A percentile compares a stretch with the other conserved stretches of the same genome.
Conservation (phyloP, 2,113 vertebrate species). For the Nothoprocta perdicaria region DNA sequence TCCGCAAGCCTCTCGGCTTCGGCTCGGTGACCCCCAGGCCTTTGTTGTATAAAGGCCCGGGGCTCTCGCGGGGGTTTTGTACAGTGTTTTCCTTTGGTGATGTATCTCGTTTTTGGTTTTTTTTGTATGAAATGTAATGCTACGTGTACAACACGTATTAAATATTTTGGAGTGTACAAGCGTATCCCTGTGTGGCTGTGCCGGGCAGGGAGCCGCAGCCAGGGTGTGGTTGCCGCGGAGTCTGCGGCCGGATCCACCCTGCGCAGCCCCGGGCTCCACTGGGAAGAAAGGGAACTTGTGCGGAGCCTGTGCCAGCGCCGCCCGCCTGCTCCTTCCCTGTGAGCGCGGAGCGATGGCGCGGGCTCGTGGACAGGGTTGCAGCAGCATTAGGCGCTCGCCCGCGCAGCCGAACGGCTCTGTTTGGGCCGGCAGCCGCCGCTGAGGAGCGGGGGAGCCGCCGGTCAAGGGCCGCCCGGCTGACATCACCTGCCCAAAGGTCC, state of each 20-base stretch:
- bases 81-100: constrained; percentile 77
- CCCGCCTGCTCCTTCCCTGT: neutral
- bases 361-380: too few relatives aligned
- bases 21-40: constrained; percentile 68
- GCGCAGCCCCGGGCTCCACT: neutral
- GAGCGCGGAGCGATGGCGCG: neutral
- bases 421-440: constrained; percentile 2
- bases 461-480: rapidly evolving
- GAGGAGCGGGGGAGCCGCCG: neutral
- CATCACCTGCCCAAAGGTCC: neutral
- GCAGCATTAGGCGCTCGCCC: neutral
- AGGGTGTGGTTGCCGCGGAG: constrained; percentile 51
- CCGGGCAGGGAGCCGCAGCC: neutral
- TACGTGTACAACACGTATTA: constrained; percentile 86
- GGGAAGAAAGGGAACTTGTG: neutral
- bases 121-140: constrained; percentile 81
- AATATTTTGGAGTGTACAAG: constrained; percentile 79
- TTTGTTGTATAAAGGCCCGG: constrained; percentile 87
- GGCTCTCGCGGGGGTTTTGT: constrained; percentile 76
- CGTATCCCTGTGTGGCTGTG: constrained; percentile 27
- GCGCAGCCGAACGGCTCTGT: neutral
- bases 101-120: constrained; percentile 74
- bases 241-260: constrained; percentile 53
- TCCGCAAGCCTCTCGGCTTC: constrained; percentile 57
- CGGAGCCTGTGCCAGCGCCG: neutral